These are phyloP conservation scores for Erpobdella octoculata DNA, from an alignment of 2,888 invertebrate species.

Conservation along the genomic window DNA sequence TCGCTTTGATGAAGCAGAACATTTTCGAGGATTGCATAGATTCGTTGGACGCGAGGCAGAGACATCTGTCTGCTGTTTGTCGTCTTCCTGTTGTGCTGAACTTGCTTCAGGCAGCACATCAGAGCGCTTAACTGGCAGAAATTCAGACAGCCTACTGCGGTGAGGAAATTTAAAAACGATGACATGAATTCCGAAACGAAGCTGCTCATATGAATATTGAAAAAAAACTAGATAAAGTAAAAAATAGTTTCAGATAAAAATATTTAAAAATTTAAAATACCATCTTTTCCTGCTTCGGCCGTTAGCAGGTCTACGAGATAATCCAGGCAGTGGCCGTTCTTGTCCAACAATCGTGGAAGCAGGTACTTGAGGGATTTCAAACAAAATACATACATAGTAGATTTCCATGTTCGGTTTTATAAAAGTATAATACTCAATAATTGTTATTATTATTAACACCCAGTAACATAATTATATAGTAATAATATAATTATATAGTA, in stretches of 20 bases:
- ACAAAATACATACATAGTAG: too few relatives aligned
- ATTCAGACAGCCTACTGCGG: background rate
- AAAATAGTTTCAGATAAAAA: too few relatives aligned
- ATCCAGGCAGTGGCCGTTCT: background rate
- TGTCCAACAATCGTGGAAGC: background rate
- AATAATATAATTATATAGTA: background rate
- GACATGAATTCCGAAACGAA: background rate
- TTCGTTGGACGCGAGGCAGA: background rate
- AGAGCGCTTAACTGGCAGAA: background rate
- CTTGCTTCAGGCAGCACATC: background rate
- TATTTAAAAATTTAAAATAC: too few relatives aligned
- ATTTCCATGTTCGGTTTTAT: too few relatives aligned
- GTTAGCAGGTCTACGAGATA: background rate
- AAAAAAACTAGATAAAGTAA: too few relatives aligned
- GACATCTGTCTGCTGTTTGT: too few relatives aligned
- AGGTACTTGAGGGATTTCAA: too few relatives aligned
- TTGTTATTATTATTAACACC: too few relatives aligned
- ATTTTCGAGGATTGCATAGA: background rate
- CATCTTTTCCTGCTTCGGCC: too few relatives aligned
- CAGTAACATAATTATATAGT: too few relatives aligned
- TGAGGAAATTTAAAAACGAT: background rate
- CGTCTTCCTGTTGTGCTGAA: background rate
- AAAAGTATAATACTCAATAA: too few relatives aligned
- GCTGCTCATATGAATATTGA: conserved; percentile 4
- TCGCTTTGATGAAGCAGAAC: conserved; percentile 9